Evolutionary conservation across 1,140 invertebrate genomes (phyloP).

Genomic region (Nasonia giraulti): DNA sequence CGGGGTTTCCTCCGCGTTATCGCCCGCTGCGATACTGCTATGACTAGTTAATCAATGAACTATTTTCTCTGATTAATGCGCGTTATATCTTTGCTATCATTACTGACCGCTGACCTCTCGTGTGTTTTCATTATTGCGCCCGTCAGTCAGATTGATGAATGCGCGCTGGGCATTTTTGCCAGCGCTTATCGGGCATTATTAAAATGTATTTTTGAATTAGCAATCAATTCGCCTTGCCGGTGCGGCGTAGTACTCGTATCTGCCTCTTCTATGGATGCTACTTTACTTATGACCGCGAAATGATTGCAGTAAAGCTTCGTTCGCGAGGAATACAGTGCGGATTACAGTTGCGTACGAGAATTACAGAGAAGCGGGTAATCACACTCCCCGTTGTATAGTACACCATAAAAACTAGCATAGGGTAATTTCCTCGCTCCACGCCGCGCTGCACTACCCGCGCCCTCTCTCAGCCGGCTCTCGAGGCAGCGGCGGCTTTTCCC

Average conservation of each 20-base stretch:
- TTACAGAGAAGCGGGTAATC: too few relatives aligned
- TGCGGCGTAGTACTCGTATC: neutral
- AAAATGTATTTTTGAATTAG: neutral
- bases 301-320: too few relatives aligned
- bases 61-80: neutral
- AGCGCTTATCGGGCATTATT: neutral
- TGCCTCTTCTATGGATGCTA: neutral
- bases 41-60: slow-evolving; percentile 14
- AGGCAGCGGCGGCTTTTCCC: neutral
- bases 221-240: neutral
- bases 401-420: too few relatives aligned
- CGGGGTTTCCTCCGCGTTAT: neutral
- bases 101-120: slow-evolving; percentile 12
- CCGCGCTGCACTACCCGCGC: neutral
- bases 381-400: too few relatives aligned
- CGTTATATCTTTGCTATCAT: neutral
- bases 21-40: neutral
- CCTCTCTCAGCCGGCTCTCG: neutral
- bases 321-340: too few relatives aligned
- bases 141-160: neutral
- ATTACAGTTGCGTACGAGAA: too few relatives aligned
- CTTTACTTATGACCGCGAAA: too few relatives aligned
- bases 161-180: neutral
- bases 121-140: slow-evolving; percentile 7
- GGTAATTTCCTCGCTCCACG: neutral